Conservation (phyloP, 2,888 invertebrate species). For the Erebia aethiops region DNA sequence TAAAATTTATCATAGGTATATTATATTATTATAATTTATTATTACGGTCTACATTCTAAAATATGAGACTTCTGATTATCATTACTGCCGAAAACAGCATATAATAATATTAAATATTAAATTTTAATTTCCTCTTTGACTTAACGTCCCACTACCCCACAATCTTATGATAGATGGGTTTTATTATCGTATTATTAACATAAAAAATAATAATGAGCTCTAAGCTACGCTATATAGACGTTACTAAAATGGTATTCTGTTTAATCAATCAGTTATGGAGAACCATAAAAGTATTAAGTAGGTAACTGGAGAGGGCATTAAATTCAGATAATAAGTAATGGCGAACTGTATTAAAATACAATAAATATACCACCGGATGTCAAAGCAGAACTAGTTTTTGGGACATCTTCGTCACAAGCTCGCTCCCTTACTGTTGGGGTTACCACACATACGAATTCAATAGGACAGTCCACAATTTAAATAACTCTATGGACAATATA, state of each 20-base stretch:
- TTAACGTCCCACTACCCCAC: no score
- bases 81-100: not conserved
- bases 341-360: slow-evolving; percentile 11
- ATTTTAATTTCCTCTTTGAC: no score
- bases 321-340: not conserved
- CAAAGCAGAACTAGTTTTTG: slow-evolving; percentile 22
- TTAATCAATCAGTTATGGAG: no score
- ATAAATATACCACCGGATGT: slow-evolving; percentile 23
- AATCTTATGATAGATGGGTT: no score
- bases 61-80: no score
- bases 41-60: not conserved
- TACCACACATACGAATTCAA: not conserved
- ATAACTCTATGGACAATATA: not conserved
- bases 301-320: not conserved
- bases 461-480: not conserved
- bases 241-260: no score
- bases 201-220: no score
- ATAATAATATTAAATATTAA: not conserved
- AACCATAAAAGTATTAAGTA: no score
- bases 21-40: no score
- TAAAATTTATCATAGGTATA: no score
- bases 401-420: slow-evolving; percentile 21
- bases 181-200: no score
- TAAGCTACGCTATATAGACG: no score
- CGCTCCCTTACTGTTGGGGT: not conserved